Evolutionary conservation across 2,888 invertebrate species (phyloP).

Genomic region (Caenorhabditis drosophilae): DNA sequence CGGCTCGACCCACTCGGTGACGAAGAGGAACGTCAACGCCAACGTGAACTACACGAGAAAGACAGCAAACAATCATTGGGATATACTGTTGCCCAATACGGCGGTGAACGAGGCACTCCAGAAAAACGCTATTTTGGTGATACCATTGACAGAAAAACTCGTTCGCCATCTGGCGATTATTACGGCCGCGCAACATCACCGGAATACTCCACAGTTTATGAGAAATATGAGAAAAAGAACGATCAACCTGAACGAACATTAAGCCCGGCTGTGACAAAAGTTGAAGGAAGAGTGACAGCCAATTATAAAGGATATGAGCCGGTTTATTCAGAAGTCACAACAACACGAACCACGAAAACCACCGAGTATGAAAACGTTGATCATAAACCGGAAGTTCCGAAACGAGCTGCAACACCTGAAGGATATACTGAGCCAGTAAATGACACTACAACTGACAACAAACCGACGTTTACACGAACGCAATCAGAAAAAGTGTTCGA

Average conservation of each 20-base stretch:
- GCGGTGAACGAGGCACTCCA: slow-evolving; percentile 35
- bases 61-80: slow-evolving; percentile 21
- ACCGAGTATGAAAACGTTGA: slow-evolving; percentile 39
- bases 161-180: slow-evolving; percentile 27
- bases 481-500: slow-evolving; percentile 46
- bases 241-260: slow-evolving; percentile 17
- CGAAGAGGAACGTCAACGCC: slow-evolving; percentile 46
- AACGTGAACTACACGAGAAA: slow-evolving; percentile 18
- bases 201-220: slow-evolving; percentile 47
- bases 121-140: slow-evolving; percentile 47
- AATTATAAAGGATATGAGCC: slow-evolving; percentile 40
- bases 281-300: slow-evolving; percentile 29
- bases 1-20: slow-evolving; percentile 51
- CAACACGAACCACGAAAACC: slow-evolving; percentile 39
- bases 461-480: slow-evolving; percentile 39
- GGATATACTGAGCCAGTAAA: slow-evolving; percentile 21
- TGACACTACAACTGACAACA: slow-evolving; percentile 16
- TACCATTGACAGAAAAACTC: slow-evolving; percentile 36
- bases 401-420: slow-evolving; percentile 33
- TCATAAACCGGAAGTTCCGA: slow-evolving; percentile 30
- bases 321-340: slow-evolving; percentile 37
- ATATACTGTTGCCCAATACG: slow-evolving; percentile 65
- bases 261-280: slow-evolving; percentile 4
- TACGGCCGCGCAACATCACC: slow-evolving; percentile 36
- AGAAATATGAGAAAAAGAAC: slow-evolving; percentile 34